Evolutionary conservation across 2,797 vertebrate genomes (phyloP), one percentile per base, ranked within the genome.

Genomic region (Chaetophractus vellerosus): DNA sequence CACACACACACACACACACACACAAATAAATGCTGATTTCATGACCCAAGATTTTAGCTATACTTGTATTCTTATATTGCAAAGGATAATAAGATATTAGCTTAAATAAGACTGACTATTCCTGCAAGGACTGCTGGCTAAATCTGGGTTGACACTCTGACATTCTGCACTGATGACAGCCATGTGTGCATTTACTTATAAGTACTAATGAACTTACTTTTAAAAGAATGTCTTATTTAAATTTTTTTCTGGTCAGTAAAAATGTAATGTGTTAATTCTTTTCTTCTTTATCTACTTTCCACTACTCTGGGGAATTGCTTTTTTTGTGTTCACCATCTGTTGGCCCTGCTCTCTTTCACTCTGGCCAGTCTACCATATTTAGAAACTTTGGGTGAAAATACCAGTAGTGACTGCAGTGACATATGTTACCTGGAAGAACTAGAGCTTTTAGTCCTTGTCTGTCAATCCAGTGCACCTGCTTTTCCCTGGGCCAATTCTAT

Each of bases 31-130:
- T 19, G 63, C 9, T 50, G 90, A 94, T 45, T 85, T 85, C 31
- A 74, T 6, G 24, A 61, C 12, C 50, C 48, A 66, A 92, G 85
- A 86, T 78, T 82, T 96, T 84, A 84, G 15, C 36, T 78, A 23
- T 68, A 24, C 6, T 26, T 74, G 6, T 31, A 91, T n/a, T 80
- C 6, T 26, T 74, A 5, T 28, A 91, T n/a, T 80, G 14, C n/a
- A 75, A 68, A 94, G 31, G 45, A 41, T 41, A 79, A 81, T 52
- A n/a, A 55, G 21, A 10, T 10, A 11, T 45, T 75, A 61, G n/a
- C 26, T 87, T 93, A 78, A 57, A 24, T 36, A 57, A 74, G 28
- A 69, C 15, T 15, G 15, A 86, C n/a, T 92, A n/a, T 55, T 90
- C 33, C 85, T 78, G 5, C 11, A 80, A 85, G 74, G 28, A 0